Evolutionary conservation across 2,797 vertebrate genomes (phyloP).

Genomic region (Otolemur crassicaudatus): DNA sequence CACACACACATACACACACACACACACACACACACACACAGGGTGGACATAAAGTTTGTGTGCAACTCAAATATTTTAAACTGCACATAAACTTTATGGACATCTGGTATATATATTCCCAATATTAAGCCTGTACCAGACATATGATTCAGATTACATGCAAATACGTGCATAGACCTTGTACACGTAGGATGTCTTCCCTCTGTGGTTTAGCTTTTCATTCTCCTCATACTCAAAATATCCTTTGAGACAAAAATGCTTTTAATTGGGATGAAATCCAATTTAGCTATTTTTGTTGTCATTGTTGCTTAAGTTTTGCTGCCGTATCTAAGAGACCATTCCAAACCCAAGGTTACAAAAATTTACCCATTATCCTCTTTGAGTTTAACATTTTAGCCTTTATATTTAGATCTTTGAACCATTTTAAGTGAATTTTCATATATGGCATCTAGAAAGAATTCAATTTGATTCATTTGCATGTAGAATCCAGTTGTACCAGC

Average conservation of each 20-base stretch:
- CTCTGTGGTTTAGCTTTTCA: not conserved
- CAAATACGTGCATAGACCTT: not conserved
- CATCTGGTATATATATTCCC: not conserved
- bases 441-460: not conserved
- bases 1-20: no score
- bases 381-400: not conserved
- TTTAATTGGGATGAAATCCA: not conserved
- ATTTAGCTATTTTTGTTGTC: not conserved
- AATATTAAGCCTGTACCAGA: not conserved
- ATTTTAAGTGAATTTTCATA: not conserved
- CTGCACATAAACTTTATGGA: no score
- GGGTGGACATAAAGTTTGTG: no score
- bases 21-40: no score
- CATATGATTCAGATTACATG: not conserved
- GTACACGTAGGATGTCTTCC: not conserved
- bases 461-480: not conserved
- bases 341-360: not conserved
- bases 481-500: not conserved
- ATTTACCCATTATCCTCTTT: not conserved
- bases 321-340: not conserved
- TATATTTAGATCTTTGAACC: not conserved
- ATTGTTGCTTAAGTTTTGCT: not conserved
- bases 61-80: no score
- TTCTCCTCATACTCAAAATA: not conserved
- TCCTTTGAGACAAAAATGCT: not conserved